Conservation (phyloP, 2,888 invertebrate genomes). For the Atrina japonica region DNA sequence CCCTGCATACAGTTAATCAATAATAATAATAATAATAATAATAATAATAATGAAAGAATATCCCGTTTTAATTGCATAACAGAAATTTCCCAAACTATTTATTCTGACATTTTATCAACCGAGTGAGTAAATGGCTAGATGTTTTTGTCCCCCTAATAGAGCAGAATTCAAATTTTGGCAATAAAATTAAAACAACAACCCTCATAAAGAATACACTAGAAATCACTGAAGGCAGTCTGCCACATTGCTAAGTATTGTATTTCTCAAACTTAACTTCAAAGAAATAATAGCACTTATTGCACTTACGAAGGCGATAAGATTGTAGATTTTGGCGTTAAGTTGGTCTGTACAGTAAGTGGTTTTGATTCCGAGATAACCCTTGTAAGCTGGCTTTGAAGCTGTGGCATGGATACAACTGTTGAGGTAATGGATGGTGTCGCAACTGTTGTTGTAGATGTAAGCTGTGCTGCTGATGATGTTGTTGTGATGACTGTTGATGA, state of each 20-base stretch:
- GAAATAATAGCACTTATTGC: neutral
- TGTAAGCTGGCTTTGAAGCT: conserved; percentile 60
- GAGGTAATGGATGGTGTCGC: conserved; percentile 27
- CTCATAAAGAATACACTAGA: too few species aligned
- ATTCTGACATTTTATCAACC: too few species aligned
- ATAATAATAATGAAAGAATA: neutral
- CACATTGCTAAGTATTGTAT: too few species aligned
- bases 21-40: too few species aligned
- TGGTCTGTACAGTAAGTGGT: conserved; percentile 43
- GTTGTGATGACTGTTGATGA: conserved; percentile 31
- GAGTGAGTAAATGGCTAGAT: too few species aligned
- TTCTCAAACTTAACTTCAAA: neutral
- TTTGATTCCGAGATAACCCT: conserved; percentile 57
- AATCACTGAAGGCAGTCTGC: too few species aligned
- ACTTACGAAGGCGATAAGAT: conserved; percentile 46
- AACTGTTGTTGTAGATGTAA: conserved; percentile 30
- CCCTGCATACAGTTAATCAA: too few species aligned
- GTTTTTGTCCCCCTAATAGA: too few species aligned
- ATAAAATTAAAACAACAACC: too few species aligned
- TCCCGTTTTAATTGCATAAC: too few species aligned
- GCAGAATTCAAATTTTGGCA: too few species aligned
- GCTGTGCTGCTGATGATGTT: conserved; percentile 14
- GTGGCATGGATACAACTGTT: conserved; percentile 43
- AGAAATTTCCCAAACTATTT: too few species aligned
- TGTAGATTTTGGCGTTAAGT: conserved; percentile 56